Evolutionary conservation across 1,140 invertebrate species (phyloP).

Genomic region (Arctopsyche grandis): DNA sequence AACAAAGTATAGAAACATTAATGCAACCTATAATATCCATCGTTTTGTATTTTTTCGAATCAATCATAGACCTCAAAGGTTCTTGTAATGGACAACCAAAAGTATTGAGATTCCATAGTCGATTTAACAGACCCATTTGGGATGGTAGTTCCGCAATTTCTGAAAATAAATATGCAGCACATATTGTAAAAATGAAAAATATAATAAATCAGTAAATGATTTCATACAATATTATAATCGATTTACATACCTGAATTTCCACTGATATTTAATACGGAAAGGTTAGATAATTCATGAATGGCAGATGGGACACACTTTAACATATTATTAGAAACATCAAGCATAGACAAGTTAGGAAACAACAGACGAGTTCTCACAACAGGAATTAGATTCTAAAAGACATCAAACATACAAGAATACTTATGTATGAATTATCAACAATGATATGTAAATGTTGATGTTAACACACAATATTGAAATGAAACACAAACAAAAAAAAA

Average conservation of each 20-base stretch:
- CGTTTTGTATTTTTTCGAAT: conserved; percentile 93
- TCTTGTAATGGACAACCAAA: conserved; percentile 89
- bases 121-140: conserved; percentile 91
- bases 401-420: conserved; percentile 2
- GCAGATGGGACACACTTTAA: conserved; percentile 79
- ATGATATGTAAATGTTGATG: not conserved
- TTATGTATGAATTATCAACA: conserved; percentile 6
- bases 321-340: conserved; percentile 92
- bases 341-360: conserved; percentile 94
- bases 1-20: not conserved
- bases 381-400: conserved; percentile 58
- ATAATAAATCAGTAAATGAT: not conserved
- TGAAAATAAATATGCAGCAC: conserved; percentile 54
- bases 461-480: not conserved
- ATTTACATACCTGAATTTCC: conserved; percentile 78
- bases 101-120: conserved; percentile 96
- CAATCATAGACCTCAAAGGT: conserved; percentile 91
- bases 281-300: conserved; percentile 85
- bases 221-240: not conserved
- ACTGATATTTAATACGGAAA: conserved; percentile 94
- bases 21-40: conserved; percentile 87
- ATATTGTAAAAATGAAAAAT: not conserved
- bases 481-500: not conserved
- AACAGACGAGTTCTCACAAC: conserved; percentile 76
- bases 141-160: conserved; percentile 90